Base-by-base conservation (phyloP, 2,113 vertebrate genomes). In the Elephas maximus region DNA sequence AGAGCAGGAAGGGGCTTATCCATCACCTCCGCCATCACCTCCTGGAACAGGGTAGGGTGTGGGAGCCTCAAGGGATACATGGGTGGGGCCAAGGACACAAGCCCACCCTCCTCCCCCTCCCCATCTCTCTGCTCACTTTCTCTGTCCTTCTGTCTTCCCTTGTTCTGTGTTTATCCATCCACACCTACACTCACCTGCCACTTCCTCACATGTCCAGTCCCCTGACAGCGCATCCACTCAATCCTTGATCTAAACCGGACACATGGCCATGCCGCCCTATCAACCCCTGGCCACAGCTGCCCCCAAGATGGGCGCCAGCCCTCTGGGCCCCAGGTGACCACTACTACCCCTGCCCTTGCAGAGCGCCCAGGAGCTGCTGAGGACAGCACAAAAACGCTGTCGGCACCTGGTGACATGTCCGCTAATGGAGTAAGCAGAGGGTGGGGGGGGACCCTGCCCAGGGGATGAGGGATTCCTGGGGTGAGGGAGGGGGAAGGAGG, bases 1-100 rank as follows among this genome's bases (percentile, higher is more conserved):
- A 98, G 97, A 53, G 94, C 97, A 98, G 98, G 95, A 98, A 97
- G 97, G 97, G 96, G 93, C 95, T 97, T 98, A 97, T 98, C 94
- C 95, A 97, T 98, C 23, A 82, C 93, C 98, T 97, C 96, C 4
- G 60, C 97, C 92, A 93, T 91, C 86, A 51, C 88, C 10, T 57
- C 33, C 69, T 18, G 21, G 73, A 73, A n/a, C 7, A 71, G 33
- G 30, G n/a, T 33, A 71, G 5, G n/a, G 71, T 3, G n/a, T 20
- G n/a, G n/a, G 18, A 17, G 71, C 71, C 73, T 18, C 73, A 74
- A 20, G 37, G 26, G 2, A 20, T 37, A 3, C 73, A 69, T 5
- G 11, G 11, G 65, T 69, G 65, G 65, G 30, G 26, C 65, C 15
- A 12, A 30, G 14, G 12, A 69, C 65, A 69, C 12, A 20, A 15